Conservation (phyloP, 2,113 vertebrate species). For the Cryptotis parvus region DNA sequence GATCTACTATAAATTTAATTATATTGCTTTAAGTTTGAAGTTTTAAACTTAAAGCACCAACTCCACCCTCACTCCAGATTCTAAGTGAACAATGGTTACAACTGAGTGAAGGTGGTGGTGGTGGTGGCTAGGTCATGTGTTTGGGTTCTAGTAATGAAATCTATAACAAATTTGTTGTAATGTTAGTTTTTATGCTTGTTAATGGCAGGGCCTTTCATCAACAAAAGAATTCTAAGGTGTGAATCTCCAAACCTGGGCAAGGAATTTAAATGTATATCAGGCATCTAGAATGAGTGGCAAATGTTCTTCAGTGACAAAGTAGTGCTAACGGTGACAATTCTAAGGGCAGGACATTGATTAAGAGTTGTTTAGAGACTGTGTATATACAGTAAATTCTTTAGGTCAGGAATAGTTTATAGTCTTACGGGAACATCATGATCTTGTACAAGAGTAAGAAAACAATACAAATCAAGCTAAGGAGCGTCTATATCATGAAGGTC, state of each 20-base stretch:
- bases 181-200: not conserved
- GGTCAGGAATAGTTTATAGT: not conserved
- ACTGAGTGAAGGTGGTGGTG: not conserved
- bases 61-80: not conserved
- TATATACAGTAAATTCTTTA: no score
- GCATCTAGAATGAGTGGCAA: not conserved
- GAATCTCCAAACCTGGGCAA: not conserved
- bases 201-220: not conserved
- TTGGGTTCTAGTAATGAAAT: not conserved
- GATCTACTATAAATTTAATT: constrained; percentile 2
- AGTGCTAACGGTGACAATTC: not conserved
- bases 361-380: not conserved
- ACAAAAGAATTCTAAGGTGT: not conserved
- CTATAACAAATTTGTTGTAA: not conserved
- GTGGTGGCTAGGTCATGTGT: not conserved
- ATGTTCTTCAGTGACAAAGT: not conserved
- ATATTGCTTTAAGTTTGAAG: not conserved
- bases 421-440: not conserved
- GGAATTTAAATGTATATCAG: not conserved
- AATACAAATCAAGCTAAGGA: not conserved
- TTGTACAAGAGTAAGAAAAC: not conserved
- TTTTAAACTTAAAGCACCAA: no score
- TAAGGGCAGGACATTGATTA: not conserved
- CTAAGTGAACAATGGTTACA: not conserved
- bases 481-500: not conserved